A percentile compares a stretch with the other conserved stretches of the same genome.
Evolutionary conservation across 2,113 vertebrate genomes (phyloP).

Genomic region (Syngnathoides biaculeatus): DNA sequence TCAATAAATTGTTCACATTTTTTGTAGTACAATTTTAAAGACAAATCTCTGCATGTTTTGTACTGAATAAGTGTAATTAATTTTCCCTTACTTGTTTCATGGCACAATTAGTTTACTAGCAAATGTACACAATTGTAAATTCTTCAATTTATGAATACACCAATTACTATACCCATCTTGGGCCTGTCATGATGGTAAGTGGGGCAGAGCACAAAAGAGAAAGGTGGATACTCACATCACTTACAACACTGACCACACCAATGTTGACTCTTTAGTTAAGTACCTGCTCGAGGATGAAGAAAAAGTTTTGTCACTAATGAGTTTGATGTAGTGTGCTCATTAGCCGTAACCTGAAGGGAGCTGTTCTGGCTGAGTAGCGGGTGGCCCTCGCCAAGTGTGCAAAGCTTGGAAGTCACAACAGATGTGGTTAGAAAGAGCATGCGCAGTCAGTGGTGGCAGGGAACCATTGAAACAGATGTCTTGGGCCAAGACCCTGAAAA

Average conservation of each 20-base stretch:
- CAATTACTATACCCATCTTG: not conserved
- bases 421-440: slow-evolving; percentile 56
- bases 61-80: not conserved
- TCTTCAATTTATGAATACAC: not conserved
- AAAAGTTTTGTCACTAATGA: slow-evolving; percentile 74
- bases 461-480: slow-evolving; percentile 61
- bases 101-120: not conserved
- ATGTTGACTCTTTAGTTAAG: slow-evolving; percentile 38
- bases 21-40: no score
- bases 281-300: slow-evolving; percentile 52
- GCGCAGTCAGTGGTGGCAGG: slow-evolving; percentile 51
- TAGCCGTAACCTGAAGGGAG: slow-evolving; percentile 77
- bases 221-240: slow-evolving; percentile 8
- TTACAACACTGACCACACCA: slow-evolving; percentile 23
- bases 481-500: slow-evolving; percentile 55
- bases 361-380: slow-evolving; percentile 69
- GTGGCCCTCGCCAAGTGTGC: slow-evolving; percentile 65
- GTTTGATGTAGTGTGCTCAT: slow-evolving; percentile 76
- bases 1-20: no score
- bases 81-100: not conserved
- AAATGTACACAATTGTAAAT: not conserved
- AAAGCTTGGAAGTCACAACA: slow-evolving; percentile 63
- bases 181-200: slow-evolving; percentile 2
- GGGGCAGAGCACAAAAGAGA: not conserved
- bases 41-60: no score